These are phyloP conservation scores for Brenthis daphne DNA, from an alignment of 2,888 invertebrate genomes.

Conservation along the genomic window DNA sequence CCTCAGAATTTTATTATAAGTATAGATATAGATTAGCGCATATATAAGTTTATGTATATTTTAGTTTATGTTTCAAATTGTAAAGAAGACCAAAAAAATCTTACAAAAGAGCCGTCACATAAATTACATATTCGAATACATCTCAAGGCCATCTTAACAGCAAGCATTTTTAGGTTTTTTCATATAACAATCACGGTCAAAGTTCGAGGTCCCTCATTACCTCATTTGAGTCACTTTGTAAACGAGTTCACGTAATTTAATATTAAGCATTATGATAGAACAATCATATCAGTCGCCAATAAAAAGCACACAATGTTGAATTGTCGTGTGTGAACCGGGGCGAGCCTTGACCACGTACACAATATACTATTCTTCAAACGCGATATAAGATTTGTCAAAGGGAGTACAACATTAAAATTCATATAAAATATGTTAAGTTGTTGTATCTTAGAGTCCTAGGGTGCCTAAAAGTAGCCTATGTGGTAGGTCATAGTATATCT, in stretches of 20 bases:
- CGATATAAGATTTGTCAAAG: slow-evolving; percentile 26
- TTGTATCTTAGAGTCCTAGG: too few relatives aligned
- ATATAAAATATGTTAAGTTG: too few relatives aligned
- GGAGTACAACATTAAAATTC: background rate
- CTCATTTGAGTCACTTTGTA: slow-evolving; percentile 28
- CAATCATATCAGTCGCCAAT: slow-evolving; percentile 40
- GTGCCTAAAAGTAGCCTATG: too few relatives aligned
- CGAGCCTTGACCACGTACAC: slow-evolving; percentile 56
- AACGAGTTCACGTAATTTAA: slow-evolving; percentile 32
- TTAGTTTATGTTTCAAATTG: too few relatives aligned
- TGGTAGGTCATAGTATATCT: too few relatives aligned
- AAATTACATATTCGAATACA: too few relatives aligned
- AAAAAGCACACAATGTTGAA: slow-evolving; percentile 43
- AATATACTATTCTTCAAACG: slow-evolving; percentile 10
- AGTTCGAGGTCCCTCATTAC: slow-evolving; percentile 35
- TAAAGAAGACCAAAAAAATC: too few relatives aligned
- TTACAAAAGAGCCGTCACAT: too few relatives aligned
- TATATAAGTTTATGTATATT: too few relatives aligned
- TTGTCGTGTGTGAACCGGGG: slow-evolving; percentile 59
- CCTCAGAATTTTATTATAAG: too few relatives aligned
- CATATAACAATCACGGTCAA: slow-evolving; percentile 29
- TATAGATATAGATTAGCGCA: too few relatives aligned
- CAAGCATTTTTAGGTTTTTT: slow-evolving; percentile 3
- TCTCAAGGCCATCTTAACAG: background rate
- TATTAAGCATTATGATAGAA: slow-evolving; percentile 31